These are phyloP conservation scores for Lasioglossum albipes DNA, from an alignment of 1,140 invertebrate species.

Conservation along the genomic window DNA sequence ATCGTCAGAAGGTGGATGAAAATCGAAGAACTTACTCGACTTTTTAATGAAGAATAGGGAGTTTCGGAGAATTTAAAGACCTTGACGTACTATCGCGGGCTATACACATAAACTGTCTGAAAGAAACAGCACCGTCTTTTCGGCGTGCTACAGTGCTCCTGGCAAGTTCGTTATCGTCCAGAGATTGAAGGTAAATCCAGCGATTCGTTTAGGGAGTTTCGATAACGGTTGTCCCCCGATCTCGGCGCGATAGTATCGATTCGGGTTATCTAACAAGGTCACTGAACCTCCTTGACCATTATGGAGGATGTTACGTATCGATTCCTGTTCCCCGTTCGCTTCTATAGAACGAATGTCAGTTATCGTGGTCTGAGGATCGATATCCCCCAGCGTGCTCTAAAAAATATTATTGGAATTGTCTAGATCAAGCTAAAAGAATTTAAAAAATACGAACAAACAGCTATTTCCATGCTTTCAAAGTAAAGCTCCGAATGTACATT, in stretches of 20 bases:
- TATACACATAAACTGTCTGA: background rate
- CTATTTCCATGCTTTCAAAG: no score
- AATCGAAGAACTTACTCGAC: no score
- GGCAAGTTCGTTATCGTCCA: slow-evolving; percentile 25
- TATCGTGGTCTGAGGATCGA: slow-evolving; percentile 12
- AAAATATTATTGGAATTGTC: background rate
- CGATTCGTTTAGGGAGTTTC: slow-evolving; percentile 39
- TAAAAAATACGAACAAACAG: no score
- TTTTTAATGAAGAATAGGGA: no score
- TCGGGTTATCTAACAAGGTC: slow-evolving; percentile 46
- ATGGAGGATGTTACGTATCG: slow-evolving; percentile 39
- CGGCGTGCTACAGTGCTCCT: background rate
- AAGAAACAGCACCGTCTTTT: background rate
- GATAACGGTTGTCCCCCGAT: slow-evolving; percentile 34
- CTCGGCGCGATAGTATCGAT: slow-evolving; percentile 30
- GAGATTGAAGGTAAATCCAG: slow-evolving; percentile 29
- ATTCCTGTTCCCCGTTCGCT: slow-evolving; percentile 9
- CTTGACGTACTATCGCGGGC: no score
- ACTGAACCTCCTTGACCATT: slow-evolving; percentile 53
- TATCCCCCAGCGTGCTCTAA: background rate
- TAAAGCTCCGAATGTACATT: no score
- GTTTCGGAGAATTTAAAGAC: no score
- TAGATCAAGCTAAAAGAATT: no score
- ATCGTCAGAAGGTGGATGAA: no score
- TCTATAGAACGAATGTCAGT: slow-evolving; percentile 22